A percentile compares a stretch with the other conserved stretches of the same genome.
Conservation (phyloP, 2,888 invertebrate species). For the Lysandra coridon region DNA sequence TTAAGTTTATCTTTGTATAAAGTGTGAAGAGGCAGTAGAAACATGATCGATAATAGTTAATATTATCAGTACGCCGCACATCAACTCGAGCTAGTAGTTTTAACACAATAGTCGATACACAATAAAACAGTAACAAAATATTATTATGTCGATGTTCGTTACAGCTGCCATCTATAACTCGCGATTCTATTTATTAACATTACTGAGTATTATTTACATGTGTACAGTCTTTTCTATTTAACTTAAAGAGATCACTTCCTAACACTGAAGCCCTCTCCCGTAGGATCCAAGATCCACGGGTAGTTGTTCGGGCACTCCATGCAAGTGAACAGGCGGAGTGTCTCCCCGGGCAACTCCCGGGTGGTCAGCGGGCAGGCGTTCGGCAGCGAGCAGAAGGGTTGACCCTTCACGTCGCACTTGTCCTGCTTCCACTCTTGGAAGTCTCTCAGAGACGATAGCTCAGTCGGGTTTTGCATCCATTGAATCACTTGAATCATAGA, state of each 20-base stretch:
- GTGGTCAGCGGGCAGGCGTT: constrained; percentile 95
- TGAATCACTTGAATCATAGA: constrained; percentile 95
- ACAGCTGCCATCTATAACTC: constrained; percentile 52
- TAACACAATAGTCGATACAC: constrained; percentile 34
- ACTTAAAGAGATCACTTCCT: constrained; percentile 84
- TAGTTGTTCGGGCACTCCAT: constrained; percentile 98
- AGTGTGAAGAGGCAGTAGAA: constrained; percentile 45
- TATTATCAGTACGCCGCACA: constrained; percentile 40
- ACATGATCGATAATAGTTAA: constrained; percentile 36
- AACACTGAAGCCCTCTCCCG: constrained; percentile 94
- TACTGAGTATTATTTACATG: constrained; percentile 80
- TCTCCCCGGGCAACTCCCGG: constrained; percentile 94
- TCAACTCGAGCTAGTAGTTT: constrained; percentile 42
- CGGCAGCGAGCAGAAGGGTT: constrained; percentile 94
- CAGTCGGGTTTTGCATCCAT: constrained; percentile 98
- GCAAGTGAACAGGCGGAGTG: constrained; percentile 94
- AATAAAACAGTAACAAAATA: constrained; percentile 38
- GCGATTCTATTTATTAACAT: constrained; percentile 62
- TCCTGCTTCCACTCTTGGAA: constrained; percentile 97
- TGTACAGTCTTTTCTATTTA: constrained; percentile 77
- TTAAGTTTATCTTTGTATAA: constrained; percentile 48
- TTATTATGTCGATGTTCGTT: constrained; percentile 46
- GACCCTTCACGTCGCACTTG: constrained; percentile 96
- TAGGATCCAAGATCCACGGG: constrained; percentile 96
- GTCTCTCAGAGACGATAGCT: constrained; percentile 90